phyloP scores from a whole-genome alignment of 1,140 invertebrate species.

The Zaprionus inermis region DNA sequence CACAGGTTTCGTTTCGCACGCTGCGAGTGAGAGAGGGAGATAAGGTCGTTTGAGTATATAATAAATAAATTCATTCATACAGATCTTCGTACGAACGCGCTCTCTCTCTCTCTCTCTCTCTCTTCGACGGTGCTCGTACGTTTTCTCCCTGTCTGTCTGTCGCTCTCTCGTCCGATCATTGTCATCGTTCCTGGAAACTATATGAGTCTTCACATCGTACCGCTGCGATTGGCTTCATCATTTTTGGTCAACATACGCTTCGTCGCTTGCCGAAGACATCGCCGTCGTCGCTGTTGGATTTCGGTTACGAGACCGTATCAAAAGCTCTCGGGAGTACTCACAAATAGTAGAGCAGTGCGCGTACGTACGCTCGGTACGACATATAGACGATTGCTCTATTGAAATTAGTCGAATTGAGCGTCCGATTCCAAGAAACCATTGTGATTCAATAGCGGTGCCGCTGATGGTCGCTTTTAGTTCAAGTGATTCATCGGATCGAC shows the following conservation, averaged over 20 bases:
- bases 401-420: constrained; percentile 60
- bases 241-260: constrained; percentile 16
- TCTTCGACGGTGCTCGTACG: constrained; percentile 28
- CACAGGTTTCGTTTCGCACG: background rate
- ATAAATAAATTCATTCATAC: constrained; percentile 75
- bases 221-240: constrained; percentile 17
- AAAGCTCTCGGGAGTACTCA: background rate
- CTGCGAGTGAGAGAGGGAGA: background rate
- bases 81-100: constrained; percentile 25
- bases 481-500: constrained; percentile 60
- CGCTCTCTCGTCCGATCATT: constrained; percentile 26
- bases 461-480: constrained; percentile 55
- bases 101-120: constrained; percentile 10
- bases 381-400: constrained; percentile 66
- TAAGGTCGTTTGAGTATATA: constrained; percentile 63
- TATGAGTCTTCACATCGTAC: constrained; percentile 60
- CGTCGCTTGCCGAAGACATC: background rate
- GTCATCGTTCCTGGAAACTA: constrained; percentile 75
- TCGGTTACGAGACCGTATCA: background rate
- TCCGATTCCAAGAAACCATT: constrained; percentile 62
- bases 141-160: background rate
- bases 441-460: constrained; percentile 67
- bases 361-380: background rate
- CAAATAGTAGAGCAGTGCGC: background rate
- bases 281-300: background rate